Evolutionary conservation across 2,888 invertebrate species (phyloP).

Genomic region (Drosophila austrosaltans): DNA sequence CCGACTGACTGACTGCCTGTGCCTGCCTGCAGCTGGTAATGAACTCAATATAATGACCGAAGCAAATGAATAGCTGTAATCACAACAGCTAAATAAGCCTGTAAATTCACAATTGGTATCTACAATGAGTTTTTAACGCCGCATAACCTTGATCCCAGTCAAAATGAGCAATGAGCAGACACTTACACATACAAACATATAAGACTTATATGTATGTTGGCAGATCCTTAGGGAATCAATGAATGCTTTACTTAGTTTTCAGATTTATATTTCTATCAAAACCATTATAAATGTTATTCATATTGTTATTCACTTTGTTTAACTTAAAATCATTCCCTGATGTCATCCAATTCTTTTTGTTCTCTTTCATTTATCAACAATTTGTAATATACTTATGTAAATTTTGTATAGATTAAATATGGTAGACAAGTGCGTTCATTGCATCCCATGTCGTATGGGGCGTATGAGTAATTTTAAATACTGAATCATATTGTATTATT

Average conservation of each 20-base stretch:
- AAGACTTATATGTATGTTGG: too few relatives aligned
- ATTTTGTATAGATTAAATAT: not conserved
- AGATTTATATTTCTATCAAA: too few relatives aligned
- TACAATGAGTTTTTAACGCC: too few relatives aligned
- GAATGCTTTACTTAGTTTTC: too few relatives aligned
- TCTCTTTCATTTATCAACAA: not conserved
- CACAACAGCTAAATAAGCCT: constrained; percentile 27
- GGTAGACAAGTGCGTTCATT: not conserved
- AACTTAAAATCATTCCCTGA: not conserved
- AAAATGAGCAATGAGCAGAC: too few relatives aligned
- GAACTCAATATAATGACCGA: constrained; percentile 3
- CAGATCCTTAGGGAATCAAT: too few relatives aligned
- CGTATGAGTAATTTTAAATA: constrained; percentile 1
- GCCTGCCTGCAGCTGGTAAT: constrained; percentile 15
- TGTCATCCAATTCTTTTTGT: constrained; percentile 22
- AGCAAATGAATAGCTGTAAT: constrained; percentile 13
- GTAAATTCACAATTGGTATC: constrained; percentile 39
- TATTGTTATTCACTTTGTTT: not conserved
- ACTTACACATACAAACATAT: constrained; percentile 9
- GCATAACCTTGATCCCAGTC: too few relatives aligned
- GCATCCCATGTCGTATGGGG: not conserved
- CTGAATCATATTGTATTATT: constrained; percentile 1
- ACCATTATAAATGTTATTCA: too few relatives aligned
- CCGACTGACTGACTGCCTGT: too few relatives aligned
- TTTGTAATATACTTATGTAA: not conserved